Base-by-base conservation (phyloP, 2,797 vertebrate genomes). In the Picus viridis region DNA sequence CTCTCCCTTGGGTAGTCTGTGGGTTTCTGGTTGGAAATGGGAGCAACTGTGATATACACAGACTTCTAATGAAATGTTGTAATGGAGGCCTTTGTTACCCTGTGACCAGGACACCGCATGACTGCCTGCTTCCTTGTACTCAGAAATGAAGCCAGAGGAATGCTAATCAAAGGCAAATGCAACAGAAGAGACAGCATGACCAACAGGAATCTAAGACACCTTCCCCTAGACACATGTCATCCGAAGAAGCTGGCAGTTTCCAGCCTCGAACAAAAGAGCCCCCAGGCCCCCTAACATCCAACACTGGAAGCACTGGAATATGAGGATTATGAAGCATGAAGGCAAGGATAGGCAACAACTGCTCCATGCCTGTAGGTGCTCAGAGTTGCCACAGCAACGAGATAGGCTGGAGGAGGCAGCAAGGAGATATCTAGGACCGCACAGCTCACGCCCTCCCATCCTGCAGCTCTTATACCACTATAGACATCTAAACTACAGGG, bases 351-450 rank as follows among this genome's bases (percentile, higher is more conserved):
- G 86, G 79, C 91, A 89, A 75, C 73, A 75, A 87, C 61, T 49
- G 26, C 27, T 86, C 54, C 30, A 27, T 34, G 92, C 17, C 85
- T 79, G 77, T 68, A 88, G 89, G 74, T 82, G 51, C 81, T 91
- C 32, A 0, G 45, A 76, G 90, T 96, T 93, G 90, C 95, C 83
- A 95, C 95, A 96, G 95, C 92, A 95, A 96, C 2, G 20, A 86
- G 83, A 89, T 8, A 67, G 74, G 69, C 74, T 96, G 92, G 80
- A 88, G 83, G 83, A 96, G 86, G 94, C 51, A 88, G 74, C 41
- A 62, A 90, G 36, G 61, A 86, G 79, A 26, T 61, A 84, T 45
- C 80, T 69, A 88, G 77, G 85, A 76, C 34, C 0, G 6, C 85
- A 79, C 6, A 49, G 57, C 83, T 85, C 59, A 75, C 76, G 32